Conservation (phyloP, 2,888 invertebrate species). For the Rhagophthalmus giganteus region DNA sequence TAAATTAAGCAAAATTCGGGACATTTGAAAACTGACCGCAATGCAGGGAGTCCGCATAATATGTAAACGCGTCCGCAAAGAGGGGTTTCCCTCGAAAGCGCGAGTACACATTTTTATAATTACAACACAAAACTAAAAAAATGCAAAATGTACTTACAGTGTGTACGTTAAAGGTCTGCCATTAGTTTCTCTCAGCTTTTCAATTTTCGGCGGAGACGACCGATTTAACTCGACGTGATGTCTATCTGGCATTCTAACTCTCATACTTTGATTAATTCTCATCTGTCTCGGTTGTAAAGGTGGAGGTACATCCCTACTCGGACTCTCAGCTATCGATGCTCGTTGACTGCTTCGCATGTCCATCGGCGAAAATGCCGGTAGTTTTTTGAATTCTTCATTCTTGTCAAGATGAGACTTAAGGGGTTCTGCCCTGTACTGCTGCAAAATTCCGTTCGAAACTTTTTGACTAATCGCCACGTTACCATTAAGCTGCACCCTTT, state of each 20-base stretch:
- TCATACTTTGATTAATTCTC: slow-evolving; percentile 53
- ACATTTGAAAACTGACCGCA: too few species aligned
- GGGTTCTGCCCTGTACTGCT: slow-evolving; percentile 51
- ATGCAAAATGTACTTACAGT: slow-evolving; percentile 45
- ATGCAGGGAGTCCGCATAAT: too few species aligned
- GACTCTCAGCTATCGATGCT: slow-evolving; percentile 49
- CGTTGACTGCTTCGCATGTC: slow-evolving; percentile 38
- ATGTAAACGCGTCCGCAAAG: too few species aligned
- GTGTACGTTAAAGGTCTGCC: slow-evolving; percentile 42
- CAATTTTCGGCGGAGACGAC: slow-evolving; percentile 43
- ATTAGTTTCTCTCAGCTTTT: slow-evolving; percentile 32
- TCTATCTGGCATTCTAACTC: slow-evolving; percentile 47
- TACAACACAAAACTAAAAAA: background rate
- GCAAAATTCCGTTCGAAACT: slow-evolving; percentile 44
- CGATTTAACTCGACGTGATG: slow-evolving; percentile 29
- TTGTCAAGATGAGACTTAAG: slow-evolving; percentile 41
- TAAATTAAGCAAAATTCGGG: too few species aligned
- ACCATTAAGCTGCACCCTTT: slow-evolving; percentile 57
- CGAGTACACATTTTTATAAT: too few species aligned
- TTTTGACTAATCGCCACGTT: slow-evolving; percentile 55
- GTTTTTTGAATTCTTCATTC: slow-evolving; percentile 22
- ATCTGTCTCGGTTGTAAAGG: slow-evolving; percentile 53
- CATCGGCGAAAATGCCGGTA: slow-evolving; percentile 10
- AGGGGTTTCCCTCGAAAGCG: too few species aligned
- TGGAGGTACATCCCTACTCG: slow-evolving; percentile 44